Conservation (phyloP, 2,113 vertebrate genomes). For the Ceyx melanurus region DNA sequence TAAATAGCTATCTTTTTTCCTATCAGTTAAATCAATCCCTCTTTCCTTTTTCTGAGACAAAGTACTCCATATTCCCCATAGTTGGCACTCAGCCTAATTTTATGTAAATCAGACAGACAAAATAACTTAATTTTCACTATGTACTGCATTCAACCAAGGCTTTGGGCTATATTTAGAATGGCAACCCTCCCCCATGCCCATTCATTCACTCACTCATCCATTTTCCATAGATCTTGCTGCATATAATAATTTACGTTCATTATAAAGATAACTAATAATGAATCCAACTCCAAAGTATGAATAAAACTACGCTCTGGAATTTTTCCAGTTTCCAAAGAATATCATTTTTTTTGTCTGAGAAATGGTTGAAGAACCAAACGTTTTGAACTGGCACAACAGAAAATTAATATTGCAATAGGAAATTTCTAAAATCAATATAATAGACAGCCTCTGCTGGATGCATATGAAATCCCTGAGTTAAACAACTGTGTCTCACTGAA, state of each 20-base stretch:
- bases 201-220: background rate
- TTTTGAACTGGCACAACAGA: slow-evolving; percentile 14
- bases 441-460: slow-evolving; percentile 27
- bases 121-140: slow-evolving; percentile 1
- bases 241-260: slow-evolving; percentile 33
- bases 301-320: slow-evolving; percentile 16
- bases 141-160: background rate
- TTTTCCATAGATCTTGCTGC: slow-evolving; percentile 40
- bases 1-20: slow-evolving; percentile 7
- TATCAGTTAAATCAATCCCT: slow-evolving; percentile 25
- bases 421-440: slow-evolving; percentile 49
- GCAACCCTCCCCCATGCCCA: background rate
- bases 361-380: background rate
- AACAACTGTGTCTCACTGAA: slow-evolving; percentile 11
- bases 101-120: slow-evolving; percentile 20
- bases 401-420: slow-evolving; percentile 49
- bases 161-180: slow-evolving; percentile 6
- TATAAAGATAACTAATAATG: slow-evolving; percentile 47
- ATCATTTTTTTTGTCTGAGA: background rate
- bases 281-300: background rate
- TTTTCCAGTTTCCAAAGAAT: slow-evolving; percentile 4
- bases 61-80: background rate
- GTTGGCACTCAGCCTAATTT: background rate
- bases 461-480: slow-evolving; percentile 41
- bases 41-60: background rate